phyloP scores from a whole-genome alignment of 1,140 invertebrate species.

The Dolichoris vasculosae region DNA sequence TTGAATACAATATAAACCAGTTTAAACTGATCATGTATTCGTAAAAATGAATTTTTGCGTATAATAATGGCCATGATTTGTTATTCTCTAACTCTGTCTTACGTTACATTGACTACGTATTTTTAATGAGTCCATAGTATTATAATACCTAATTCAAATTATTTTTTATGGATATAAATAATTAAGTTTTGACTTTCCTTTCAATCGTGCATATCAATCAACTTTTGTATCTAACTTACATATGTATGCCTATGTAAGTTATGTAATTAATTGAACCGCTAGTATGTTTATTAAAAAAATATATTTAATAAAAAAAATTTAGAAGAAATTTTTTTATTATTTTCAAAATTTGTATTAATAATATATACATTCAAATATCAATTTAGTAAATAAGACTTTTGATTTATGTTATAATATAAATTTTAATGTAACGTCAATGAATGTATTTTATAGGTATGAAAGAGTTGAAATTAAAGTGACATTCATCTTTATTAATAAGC shows the following conservation, averaged over 20 bases:
- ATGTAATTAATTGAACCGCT: background rate
- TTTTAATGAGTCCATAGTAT: no score
- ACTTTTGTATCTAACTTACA: background rate
- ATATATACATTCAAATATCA: background rate
- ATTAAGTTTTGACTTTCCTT: background rate
- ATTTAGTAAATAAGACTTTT: background rate
- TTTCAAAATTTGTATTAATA: background rate
- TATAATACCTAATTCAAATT: background rate
- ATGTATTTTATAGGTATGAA: background rate
- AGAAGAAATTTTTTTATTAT: background rate
- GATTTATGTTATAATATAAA: background rate
- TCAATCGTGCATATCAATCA: background rate
- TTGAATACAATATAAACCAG: background rate
- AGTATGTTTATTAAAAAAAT: background rate
- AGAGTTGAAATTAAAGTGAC: slow-evolving; percentile 9
- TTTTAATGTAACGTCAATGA: slow-evolving; percentile 17
- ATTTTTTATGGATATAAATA: background rate
- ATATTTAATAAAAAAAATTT: background rate
- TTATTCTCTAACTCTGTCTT: background rate
- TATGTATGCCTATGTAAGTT: background rate
- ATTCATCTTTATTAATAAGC: slow-evolving; percentile 36
- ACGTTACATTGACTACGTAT: background rate
- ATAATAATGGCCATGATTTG: background rate
- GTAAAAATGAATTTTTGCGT: background rate
- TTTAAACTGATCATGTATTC: background rate